Evolutionary conservation across 2,888 invertebrate genomes (phyloP).

Genomic region (Thereva unica): DNA sequence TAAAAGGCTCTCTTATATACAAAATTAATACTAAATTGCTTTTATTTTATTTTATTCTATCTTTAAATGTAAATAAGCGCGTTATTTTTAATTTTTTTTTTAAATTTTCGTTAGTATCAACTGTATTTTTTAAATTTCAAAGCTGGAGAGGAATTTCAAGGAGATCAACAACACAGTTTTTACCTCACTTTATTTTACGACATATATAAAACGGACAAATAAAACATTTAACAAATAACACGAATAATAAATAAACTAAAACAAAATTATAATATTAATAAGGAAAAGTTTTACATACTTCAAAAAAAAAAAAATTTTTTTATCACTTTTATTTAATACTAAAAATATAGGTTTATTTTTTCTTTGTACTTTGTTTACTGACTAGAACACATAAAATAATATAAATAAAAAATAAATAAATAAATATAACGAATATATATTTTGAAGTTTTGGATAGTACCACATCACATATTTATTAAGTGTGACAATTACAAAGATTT

Average conservation of each 20-base stretch:
- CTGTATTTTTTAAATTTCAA: conserved; percentile 8
- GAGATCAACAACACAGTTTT: conserved; percentile 45
- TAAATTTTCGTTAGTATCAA: not conserved
- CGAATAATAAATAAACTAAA: too few relatives aligned
- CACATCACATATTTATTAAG: conserved; percentile 45
- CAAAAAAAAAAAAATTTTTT: conserved; percentile 16
- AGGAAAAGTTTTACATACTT: conserved; percentile 16
- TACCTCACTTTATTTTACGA: conserved; percentile 8
- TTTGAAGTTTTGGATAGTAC: conserved; percentile 49
- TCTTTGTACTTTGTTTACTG: too few relatives aligned
- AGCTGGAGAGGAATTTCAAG: conserved; percentile 45
- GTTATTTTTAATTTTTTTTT: conserved; percentile 12
- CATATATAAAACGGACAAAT: conserved; percentile 20
- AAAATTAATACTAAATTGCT: too few relatives aligned
- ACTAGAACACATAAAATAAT: too few relatives aligned
- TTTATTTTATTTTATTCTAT: too few relatives aligned
- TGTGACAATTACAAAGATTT: conserved; percentile 27
- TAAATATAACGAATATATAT: conserved; percentile 41
- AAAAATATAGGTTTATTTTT: too few relatives aligned
- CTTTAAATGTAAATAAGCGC: too few relatives aligned
- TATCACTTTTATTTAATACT: too few relatives aligned
- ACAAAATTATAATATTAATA: not conserved
- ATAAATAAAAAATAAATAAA: conserved; percentile 32
- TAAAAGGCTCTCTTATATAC: too few relatives aligned
- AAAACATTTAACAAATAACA: too few relatives aligned